Percentiles rank a stretch among this genome's conserved stretches.
phyloP scores from a whole-genome alignment of 2,113 vertebrate species.

The Ictalurus punctatus region DNA sequence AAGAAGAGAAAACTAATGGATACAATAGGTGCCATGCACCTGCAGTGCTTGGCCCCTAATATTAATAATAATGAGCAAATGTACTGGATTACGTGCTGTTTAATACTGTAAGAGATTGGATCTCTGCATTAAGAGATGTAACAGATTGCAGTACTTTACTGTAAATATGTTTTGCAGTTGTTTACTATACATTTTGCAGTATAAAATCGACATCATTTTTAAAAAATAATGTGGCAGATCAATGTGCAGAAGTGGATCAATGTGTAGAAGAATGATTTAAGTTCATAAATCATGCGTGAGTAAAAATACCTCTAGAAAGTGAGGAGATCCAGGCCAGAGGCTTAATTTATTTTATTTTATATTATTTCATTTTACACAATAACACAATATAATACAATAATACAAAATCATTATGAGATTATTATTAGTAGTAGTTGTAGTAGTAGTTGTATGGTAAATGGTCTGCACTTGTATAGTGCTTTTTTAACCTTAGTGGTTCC shows the following conservation, averaged over 20 bases:
- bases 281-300: neutral
- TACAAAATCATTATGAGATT: too few relatives aligned
- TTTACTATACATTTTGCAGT: too few relatives aligned
- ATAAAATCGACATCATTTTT: neutral
- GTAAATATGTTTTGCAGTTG: neutral
- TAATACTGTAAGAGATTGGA: neutral
- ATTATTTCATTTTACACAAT: neutral
- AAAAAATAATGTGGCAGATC: neutral
- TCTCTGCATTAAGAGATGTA: neutral
- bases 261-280: too few relatives aligned
- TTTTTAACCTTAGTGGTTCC: too few relatives aligned
- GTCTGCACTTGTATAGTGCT: too few relatives aligned
- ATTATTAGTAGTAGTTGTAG: too few relatives aligned
- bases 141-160: neutral
- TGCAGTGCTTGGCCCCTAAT: neutral
- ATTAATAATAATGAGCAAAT: neutral
- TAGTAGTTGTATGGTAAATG: too few relatives aligned
- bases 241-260: neutral
- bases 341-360: neutral
- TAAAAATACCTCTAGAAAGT: neutral
- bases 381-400: neutral
- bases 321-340: neutral
- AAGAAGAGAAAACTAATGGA: too few relatives aligned
- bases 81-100: neutral
- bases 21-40: too few relatives aligned